phyloP scores from a whole-genome alignment of 2,113 vertebrate genomes.

The Taurulus bubalis region DNA sequence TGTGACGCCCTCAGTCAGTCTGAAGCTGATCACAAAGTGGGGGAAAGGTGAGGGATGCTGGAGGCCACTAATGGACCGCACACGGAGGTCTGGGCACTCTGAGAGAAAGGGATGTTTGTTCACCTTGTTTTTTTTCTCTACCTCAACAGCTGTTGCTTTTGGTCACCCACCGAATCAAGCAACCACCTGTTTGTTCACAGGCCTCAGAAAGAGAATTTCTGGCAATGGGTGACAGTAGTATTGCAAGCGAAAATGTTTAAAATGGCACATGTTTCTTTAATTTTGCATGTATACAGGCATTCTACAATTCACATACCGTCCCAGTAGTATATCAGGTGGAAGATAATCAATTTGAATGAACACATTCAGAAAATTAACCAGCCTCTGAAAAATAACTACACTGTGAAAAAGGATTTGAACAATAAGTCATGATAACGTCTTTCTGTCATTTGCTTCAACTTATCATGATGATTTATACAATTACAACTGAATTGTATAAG shows the following conservation, averaged over 20 bases:
- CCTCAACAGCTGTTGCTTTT: slow-evolving; percentile 72
- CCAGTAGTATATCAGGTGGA: not conserved
- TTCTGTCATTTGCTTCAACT: too few species aligned
- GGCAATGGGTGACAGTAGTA: not conserved
- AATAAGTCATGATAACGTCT: too few species aligned
- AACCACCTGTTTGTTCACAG: slow-evolving; percentile 38
- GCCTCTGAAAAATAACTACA: not conserved
- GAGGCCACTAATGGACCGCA: slow-evolving; percentile 65
- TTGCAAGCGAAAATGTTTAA: not conserved
- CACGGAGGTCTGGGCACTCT: slow-evolving; percentile 9
- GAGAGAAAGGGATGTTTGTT: slow-evolving; percentile 67
- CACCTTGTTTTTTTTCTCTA: slow-evolving; percentile 56
- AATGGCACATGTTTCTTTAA: not conserved
- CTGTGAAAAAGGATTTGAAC: too few species aligned
- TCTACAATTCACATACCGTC: not conserved
- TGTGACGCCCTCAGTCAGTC: slow-evolving; percentile 19
- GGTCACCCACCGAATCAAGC: slow-evolving; percentile 29
- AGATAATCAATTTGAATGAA: not conserved
- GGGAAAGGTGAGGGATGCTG: slow-evolving; percentile 62
- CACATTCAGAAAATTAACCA: not conserved
- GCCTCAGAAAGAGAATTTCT: slow-evolving; percentile 8
- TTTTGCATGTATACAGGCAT: not conserved
- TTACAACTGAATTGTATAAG: too few species aligned
- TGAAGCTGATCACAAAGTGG: slow-evolving; percentile 47
- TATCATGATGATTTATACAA: too few species aligned